These are phyloP conservation scores for Styela plicata DNA, from an alignment of 23 tunicate species.

Conservation along the genomic window DNA sequence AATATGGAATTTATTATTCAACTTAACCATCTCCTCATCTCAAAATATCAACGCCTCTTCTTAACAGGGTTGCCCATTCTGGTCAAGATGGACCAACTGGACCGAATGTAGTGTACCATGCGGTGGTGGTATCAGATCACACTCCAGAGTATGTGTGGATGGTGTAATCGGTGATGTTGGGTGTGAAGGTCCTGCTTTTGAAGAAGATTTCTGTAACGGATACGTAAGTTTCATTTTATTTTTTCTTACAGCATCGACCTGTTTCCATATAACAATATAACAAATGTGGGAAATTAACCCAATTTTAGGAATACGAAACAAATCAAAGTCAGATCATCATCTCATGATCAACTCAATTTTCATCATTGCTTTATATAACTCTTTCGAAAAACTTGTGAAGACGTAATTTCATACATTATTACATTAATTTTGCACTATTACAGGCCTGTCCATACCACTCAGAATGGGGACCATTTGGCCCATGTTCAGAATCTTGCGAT, in stretches of 20 bases:
- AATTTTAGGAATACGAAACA: no score
- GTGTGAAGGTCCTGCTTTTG: slow-evolving; percentile 36
- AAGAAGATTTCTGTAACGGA: slow-evolving; percentile 59
- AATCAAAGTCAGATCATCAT: no score
- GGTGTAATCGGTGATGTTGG: slow-evolving; percentile 49
- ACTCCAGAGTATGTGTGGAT: slow-evolving; percentile 47
- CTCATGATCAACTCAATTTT: no score
- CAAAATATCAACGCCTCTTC: no score
- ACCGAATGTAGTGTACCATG: slow-evolving; percentile 47
- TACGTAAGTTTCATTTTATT: slow-evolving; percentile 25
- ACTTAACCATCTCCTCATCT: no score
- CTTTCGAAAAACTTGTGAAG: no score
- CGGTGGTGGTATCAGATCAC: slow-evolving; percentile 57
- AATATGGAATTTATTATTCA: no score
- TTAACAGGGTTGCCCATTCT: slow-evolving; percentile 50
- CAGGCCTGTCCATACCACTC: slow-evolving; percentile 86
- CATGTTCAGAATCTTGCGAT: slow-evolving; percentile 61
- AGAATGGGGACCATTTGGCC: slow-evolving; percentile 51
- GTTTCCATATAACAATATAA: background rate
- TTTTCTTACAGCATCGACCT: background rate
- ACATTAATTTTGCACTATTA: background rate
- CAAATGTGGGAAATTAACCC: no score
- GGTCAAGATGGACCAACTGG: slow-evolving; percentile 65
- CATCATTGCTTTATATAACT: no score
- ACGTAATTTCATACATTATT: no score